Conservation (phyloP, 2,888 invertebrate genomes). For the Dexiosoma caninum region DNA sequence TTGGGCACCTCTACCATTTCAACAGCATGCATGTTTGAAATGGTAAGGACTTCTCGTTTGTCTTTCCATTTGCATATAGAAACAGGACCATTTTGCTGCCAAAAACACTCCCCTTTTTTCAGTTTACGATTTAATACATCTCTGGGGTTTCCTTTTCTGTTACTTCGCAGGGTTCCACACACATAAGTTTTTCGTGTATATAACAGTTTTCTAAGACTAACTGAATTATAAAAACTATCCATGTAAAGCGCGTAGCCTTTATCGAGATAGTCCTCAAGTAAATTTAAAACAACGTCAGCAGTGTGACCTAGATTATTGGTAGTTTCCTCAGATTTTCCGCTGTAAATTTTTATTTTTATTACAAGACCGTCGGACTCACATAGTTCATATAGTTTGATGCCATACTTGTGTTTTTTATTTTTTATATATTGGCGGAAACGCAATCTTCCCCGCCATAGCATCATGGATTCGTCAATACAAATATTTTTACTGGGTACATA, state of each 20-base stretch:
- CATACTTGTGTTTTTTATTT: conserved; percentile 47
- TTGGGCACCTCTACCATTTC: conserved; percentile 41
- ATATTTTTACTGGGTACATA: too few relatives aligned
- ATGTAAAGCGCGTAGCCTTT: conserved; percentile 41
- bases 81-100: neutral
- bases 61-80: conserved; percentile 17
- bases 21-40: conserved; percentile 41
- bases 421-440: too few relatives aligned
- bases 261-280: conserved; percentile 58
- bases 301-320: conserved; percentile 38
- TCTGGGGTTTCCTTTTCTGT: conserved; percentile 27
- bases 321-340: conserved; percentile 31
- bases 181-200: conserved; percentile 47
- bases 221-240: conserved; percentile 54
- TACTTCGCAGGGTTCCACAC: conserved; percentile 23
- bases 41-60: conserved; percentile 18
- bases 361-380: conserved; percentile 50
- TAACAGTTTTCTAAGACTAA: conserved; percentile 45
- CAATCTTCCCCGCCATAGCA: too few relatives aligned
- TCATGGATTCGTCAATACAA: too few relatives aligned
- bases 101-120: neutral
- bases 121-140: conserved; percentile 15
- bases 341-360: conserved; percentile 50
- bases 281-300: conserved; percentile 52
- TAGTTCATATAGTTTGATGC: conserved; percentile 23